phyloP scores from a whole-genome alignment of 2,888 invertebrate species.

The Dusona sp. region DNA sequence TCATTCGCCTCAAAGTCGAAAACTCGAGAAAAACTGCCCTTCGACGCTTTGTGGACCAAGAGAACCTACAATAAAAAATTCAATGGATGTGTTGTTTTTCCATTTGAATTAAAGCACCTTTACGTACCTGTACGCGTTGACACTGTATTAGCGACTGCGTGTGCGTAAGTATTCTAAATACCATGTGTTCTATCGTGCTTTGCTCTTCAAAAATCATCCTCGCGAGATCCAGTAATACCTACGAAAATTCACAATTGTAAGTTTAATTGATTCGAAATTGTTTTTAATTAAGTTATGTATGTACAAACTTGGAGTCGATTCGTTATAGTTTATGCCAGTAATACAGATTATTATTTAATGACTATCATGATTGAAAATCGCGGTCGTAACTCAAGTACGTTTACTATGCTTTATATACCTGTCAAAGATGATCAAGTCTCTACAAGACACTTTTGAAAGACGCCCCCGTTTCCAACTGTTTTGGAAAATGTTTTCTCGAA shows the following conservation, averaged over 20 bases:
- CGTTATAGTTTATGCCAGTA: too few relatives aligned
- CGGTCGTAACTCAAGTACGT: too few relatives aligned
- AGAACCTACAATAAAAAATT: slow-evolving; percentile 88
- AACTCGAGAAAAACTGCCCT: slow-evolving; percentile 96
- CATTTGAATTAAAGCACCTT: not conserved
- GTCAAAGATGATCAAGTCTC: too few relatives aligned
- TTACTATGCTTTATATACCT: too few relatives aligned
- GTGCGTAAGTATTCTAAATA: slow-evolving; percentile 96
- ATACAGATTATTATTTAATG: not conserved
- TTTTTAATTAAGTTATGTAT: not conserved
- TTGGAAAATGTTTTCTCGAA: too few relatives aligned
- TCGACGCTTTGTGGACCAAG: slow-evolving; percentile 95
- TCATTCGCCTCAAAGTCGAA: slow-evolving; percentile 97
- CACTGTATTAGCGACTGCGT: slow-evolving; percentile 97
- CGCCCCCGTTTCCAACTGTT: too few relatives aligned
- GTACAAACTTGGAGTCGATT: too few relatives aligned
- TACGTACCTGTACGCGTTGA: slow-evolving; percentile 95
- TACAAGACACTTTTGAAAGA: too few relatives aligned
- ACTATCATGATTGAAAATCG: too few relatives aligned
- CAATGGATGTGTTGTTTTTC: not conserved
- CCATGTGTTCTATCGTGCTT: slow-evolving; percentile 97
- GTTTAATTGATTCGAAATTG: too few relatives aligned
- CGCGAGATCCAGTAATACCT: slow-evolving; percentile 96
- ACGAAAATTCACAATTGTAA: not conserved
- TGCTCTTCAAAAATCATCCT: slow-evolving; percentile 98